Percentiles rank a stretch among this genome's conserved stretches.
These are phyloP conservation scores for Atherinosoma microstoma DNA, from an alignment of 2,797 vertebrate genomes.

Conservation along the genomic window DNA sequence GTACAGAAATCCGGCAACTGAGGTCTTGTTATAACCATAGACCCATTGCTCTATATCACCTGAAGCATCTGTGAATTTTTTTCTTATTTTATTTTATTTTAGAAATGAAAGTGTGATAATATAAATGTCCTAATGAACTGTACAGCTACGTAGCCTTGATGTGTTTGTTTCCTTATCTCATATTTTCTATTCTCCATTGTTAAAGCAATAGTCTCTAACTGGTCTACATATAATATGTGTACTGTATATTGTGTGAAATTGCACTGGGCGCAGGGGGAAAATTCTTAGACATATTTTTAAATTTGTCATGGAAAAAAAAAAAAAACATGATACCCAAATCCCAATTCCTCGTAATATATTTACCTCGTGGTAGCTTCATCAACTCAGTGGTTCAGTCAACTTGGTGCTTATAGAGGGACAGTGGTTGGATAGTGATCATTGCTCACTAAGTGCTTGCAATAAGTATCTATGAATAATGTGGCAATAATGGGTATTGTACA, in stretches of 20 bases:
- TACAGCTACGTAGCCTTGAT: constrained; percentile 53
- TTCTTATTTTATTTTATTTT: constrained; percentile 77
- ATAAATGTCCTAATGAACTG: constrained; percentile 71
- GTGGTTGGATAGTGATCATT: constrained; percentile 54
- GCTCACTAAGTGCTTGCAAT: constrained; percentile 73
- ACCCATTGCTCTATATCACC: constrained; percentile 75
- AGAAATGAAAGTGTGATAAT: constrained; percentile 65
- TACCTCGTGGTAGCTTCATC: constrained; percentile 75
- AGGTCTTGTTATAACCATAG: constrained; percentile 77
- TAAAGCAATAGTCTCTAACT: constrained; percentile 76
- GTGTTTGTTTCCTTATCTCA: constrained; percentile 60
- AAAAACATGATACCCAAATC: constrained; percentile 43
- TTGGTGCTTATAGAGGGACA: constrained; percentile 64
- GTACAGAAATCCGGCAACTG: constrained; percentile 78
- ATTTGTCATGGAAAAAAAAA: constrained; percentile 53
- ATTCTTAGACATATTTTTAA: constrained; percentile 69
- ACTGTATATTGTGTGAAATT: constrained; percentile 80
- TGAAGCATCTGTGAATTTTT: constrained; percentile 76
- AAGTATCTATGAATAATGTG: constrained; percentile 57
- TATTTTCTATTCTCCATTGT: constrained; percentile 70
- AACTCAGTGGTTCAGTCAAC: constrained; percentile 61
- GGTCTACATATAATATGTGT: constrained; percentile 74
- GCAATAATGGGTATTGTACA: constrained; percentile 63
- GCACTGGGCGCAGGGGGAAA: constrained; percentile 56
- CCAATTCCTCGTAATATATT: constrained; percentile 67